Conservation (phyloP, 2,113 vertebrate species). For the Cebidichthys violaceus region DNA sequence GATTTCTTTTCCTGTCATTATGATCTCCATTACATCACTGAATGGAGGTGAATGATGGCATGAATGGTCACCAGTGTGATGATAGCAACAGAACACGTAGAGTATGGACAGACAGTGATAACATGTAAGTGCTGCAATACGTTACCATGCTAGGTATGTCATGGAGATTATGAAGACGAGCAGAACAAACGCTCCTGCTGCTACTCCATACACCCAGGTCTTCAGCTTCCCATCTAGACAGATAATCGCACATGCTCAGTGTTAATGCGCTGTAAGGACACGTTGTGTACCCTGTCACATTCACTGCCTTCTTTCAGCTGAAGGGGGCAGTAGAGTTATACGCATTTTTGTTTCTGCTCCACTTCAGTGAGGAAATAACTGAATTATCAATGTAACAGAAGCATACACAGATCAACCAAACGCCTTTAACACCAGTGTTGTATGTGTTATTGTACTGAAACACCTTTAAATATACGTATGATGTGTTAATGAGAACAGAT, state of each 20-base stretch:
- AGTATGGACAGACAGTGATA: neutral
- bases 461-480: neutral
- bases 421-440: neutral
- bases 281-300: too few species aligned
- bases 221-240: constrained; percentile 94
- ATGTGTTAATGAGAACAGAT: neutral
- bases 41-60: neutral
- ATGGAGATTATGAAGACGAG: constrained; percentile 98
- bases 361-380: neutral
- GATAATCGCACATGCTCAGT: constrained; percentile 3
- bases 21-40: constrained; percentile 50
- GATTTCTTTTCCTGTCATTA: neutral
- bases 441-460: neutral
- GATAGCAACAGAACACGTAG: neutral
- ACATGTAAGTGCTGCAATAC: constrained; percentile 47
- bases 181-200: constrained; percentile 95
- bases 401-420: neutral
- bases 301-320: constrained; percentile 4
- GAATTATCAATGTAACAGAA: neutral
- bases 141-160: constrained; percentile 99
- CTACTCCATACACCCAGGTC: constrained; percentile 99
- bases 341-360: neutral
- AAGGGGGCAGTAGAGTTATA: constrained; percentile 45
- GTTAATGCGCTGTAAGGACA: neutral
- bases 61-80: constrained; percentile 1